phyloP scores from a whole-genome alignment of 2,888 invertebrate genomes.

The Metalampra italica region DNA sequence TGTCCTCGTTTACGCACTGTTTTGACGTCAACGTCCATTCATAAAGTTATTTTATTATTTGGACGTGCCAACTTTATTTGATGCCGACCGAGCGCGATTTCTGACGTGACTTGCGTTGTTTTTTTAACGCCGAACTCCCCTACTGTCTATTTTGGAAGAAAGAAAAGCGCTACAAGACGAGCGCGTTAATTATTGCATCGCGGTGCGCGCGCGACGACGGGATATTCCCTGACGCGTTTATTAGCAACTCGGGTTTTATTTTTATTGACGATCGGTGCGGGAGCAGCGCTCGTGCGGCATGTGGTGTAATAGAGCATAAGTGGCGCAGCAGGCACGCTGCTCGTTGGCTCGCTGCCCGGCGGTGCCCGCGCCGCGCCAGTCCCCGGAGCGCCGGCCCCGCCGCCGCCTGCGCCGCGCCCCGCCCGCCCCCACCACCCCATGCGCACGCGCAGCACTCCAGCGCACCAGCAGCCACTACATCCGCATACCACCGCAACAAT shows the following conservation, averaged over 20 bases:
- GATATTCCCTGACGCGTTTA: constrained; percentile 36
- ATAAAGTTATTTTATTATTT: constrained; percentile 51
- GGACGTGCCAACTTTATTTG: constrained; percentile 41
- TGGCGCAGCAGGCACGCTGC: constrained; percentile 45
- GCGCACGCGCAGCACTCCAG: constrained; percentile 2
- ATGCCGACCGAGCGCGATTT: constrained; percentile 20
- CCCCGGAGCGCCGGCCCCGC: constrained; percentile 59
- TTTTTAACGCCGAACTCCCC: constrained; percentile 27
- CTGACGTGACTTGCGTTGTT: constrained; percentile 21
- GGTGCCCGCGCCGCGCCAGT: constrained; percentile 61
- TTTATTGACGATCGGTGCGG: constrained; percentile 43
- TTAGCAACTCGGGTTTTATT: constrained; percentile 53
- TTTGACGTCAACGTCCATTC: constrained; percentile 68
- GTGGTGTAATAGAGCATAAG: constrained; percentile 65
- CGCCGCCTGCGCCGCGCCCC: constrained; percentile 51
- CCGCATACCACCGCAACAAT: constrained; percentile 8
- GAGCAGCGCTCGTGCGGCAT: constrained; percentile 38
- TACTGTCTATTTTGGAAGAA: constrained; percentile 27
- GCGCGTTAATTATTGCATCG: constrained; percentile 21
- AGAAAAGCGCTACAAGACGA: constrained; percentile 20
- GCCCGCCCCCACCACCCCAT: background rate
- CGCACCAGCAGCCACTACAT: constrained; percentile 11
- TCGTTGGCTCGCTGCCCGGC: constrained; percentile 67
- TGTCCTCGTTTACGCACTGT: constrained; percentile 21
- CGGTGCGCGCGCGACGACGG: constrained; percentile 16